These are phyloP conservation scores for Cavia porcellus DNA, from an alignment of 2,113 vertebrate species.

Conservation along the genomic window DNA sequence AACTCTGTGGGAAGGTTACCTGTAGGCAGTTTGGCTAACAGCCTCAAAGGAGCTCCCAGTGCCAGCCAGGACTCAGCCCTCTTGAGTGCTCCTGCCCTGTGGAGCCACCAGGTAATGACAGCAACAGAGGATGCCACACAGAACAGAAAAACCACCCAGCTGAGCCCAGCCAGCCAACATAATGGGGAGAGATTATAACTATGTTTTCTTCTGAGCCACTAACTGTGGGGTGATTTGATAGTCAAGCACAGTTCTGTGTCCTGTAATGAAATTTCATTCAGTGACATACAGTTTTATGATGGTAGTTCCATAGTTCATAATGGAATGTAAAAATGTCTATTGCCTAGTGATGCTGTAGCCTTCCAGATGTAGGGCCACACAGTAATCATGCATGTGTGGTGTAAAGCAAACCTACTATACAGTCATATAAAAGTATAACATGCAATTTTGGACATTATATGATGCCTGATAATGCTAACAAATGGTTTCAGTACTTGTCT, in stretches of 20 bases:
- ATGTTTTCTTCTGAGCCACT: neutral
- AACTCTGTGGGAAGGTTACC: neutral
- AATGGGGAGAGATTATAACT: neutral
- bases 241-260: neutral
- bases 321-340: neutral
- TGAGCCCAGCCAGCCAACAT: neutral
- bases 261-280: neutral
- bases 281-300: no score
- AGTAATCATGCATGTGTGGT: neutral
- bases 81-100: neutral
- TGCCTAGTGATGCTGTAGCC: neutral
- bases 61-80: no score
- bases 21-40: neutral
- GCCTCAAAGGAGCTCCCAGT: neutral
- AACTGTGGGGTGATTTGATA: neutral
- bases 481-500: neutral
- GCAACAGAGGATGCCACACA: fast-evolving
- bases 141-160: neutral
- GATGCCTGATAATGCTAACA: neutral
- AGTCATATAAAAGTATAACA: neutral
- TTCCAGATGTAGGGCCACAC: no score
- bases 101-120: fast-evolving
- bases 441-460: neutral
- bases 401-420: no score
- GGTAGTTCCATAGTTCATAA: neutral